Base-by-base conservation (phyloP, 2,888 invertebrate species). In the Ormyrus labotus region DNA sequence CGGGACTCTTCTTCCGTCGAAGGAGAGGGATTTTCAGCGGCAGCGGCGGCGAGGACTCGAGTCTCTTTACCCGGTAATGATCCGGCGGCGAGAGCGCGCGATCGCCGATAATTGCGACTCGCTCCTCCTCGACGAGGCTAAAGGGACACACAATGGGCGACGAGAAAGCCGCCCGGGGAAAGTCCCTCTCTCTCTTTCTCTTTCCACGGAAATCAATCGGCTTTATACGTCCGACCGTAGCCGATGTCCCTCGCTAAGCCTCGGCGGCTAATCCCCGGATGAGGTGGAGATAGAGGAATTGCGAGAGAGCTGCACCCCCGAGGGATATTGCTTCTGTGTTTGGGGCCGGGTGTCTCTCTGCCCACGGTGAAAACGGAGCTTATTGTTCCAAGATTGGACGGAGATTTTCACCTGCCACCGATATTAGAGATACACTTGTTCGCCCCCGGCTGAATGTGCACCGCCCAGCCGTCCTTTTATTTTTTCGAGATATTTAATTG, bases 181-280 rank as follows among this genome's bases (percentile, higher is more conserved):
- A 8, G 6, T 9, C 9, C 34, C 60, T 60, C 34, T 60, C 60
- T 60, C 60, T 60, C 60, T 61, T 11, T 74, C 65, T 55, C 34
- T 11, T 75, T 58, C 50, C 78, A 74, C 73, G 81, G 82, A 86
- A 88, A 88, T 88, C 88, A 87, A 88, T 88, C 88, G 85, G 85
- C 85, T 87, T 86, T 87, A 85, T 85, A 85, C 2, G 2, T 80
- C 65, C 83, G 85, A 3, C 34, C 3, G 34, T 13, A 13, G 3
- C 34, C 34, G 34, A 34, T 34, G 34, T 34, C 34, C 34, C 34
- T 34, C 34, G 73, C 48, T 79, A 73, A 79, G 73, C 75, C 19
- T 13, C 68, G 60, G 34, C 3, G 64, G 71, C 71, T 80, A 76
- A 80, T 80, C 80, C 80, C 19, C 70, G 74, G 64, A 76, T 75